Evolutionary conservation across 1,140 invertebrate genomes (phyloP).

Genomic region (Propsilocerus akamusi): DNA sequence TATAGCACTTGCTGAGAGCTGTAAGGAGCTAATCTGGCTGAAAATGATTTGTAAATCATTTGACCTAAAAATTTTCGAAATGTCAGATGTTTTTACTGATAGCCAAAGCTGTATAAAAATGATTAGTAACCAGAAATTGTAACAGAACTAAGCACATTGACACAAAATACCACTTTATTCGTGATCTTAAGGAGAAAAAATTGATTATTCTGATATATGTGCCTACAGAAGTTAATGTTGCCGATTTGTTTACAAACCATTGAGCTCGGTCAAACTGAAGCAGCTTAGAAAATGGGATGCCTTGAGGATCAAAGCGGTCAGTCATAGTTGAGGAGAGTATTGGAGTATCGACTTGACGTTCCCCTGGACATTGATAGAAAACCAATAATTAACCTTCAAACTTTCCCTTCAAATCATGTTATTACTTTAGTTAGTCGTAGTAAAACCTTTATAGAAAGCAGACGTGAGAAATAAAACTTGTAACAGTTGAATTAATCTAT

Average conservation of each 20-base stretch:
- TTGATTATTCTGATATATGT: conserved; percentile 2
- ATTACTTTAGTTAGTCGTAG: too few relatives aligned
- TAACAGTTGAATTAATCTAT: too few relatives aligned
- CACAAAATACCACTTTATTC: conserved; percentile 7
- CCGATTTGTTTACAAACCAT: conserved; percentile 7
- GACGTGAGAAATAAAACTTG: too few relatives aligned
- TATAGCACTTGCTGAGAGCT: conserved; percentile 14
- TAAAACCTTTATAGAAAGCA: too few relatives aligned
- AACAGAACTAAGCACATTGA: conserved; percentile 8
- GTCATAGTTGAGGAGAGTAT: too few relatives aligned
- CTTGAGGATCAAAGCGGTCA: too few relatives aligned
- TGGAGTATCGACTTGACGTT: too few relatives aligned
- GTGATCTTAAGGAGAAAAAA: neutral
- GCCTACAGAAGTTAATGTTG: conserved; percentile 1
- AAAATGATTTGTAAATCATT: conserved; percentile 11
- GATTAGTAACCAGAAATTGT: neutral
- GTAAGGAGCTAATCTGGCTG: conserved; percentile 13
- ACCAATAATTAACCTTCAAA: too few relatives aligned
- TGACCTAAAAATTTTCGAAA: neutral
- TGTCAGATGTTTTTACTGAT: neutral
- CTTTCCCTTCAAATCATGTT: too few relatives aligned
- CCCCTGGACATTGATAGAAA: too few relatives aligned
- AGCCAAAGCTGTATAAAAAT: conserved; percentile 8
- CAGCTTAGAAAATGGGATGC: too few relatives aligned
- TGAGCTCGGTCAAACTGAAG: too few relatives aligned